Evolutionary conservation across 2,888 invertebrate species (phyloP).

Genomic region (Pristionchus mayeri): DNA sequence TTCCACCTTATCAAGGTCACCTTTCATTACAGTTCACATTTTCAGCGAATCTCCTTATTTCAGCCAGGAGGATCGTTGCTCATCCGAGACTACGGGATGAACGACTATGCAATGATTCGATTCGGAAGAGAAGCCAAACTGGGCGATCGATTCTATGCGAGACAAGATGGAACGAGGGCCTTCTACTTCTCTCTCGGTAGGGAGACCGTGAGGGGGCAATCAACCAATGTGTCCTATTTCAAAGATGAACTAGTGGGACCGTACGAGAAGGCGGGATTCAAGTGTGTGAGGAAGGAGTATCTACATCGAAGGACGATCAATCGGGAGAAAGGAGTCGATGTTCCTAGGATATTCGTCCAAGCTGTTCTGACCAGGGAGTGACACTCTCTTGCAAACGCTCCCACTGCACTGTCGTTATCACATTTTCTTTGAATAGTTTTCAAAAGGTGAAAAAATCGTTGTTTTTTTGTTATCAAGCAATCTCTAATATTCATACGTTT

Average conservation of each 20-base stretch:
- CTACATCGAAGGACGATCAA: conserved; percentile 91
- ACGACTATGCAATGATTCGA: conserved; percentile 95
- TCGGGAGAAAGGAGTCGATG: conserved; percentile 90
- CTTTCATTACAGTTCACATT: conserved; percentile 10
- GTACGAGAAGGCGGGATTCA: conserved; percentile 84
- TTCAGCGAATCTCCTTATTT: neutral
- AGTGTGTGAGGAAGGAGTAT: conserved; percentile 84
- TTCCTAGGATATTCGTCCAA: conserved; percentile 93
- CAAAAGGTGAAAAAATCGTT: no score
- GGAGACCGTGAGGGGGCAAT: neutral
- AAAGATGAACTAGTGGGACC: conserved; percentile 83
- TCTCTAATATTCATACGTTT: no score
- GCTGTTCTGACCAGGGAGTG: conserved; percentile 82
- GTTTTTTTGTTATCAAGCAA: conserved; percentile 14
- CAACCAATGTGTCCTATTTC: conserved; percentile 74
- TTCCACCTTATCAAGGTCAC: conserved; percentile 61
- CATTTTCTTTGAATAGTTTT: neutral
- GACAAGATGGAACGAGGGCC: conserved; percentile 94
- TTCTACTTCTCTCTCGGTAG: conserved; percentile 79
- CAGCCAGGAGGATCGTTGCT: conserved; percentile 86
- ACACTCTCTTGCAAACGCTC: no score
- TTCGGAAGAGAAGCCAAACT: conserved; percentile 94
- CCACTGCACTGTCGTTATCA: no score
- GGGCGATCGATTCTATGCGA: conserved; percentile 87
- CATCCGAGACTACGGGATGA: conserved; percentile 93